Percentiles rank a stretch among this genome's conserved stretches.
Conservation (phyloP, 2,888 invertebrate species). For the Rhagonycha fulva region DNA sequence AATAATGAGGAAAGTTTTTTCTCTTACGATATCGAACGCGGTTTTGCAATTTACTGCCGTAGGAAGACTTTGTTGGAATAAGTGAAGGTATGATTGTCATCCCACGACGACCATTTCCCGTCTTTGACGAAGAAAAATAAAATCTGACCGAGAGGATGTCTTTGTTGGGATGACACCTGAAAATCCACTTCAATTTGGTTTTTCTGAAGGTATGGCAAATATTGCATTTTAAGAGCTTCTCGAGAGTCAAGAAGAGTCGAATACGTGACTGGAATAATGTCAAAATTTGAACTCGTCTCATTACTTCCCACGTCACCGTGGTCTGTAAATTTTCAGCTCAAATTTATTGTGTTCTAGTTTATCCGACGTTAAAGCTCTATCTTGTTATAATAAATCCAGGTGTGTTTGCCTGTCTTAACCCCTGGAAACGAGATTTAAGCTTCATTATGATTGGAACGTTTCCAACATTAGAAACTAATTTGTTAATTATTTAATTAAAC, state of each 20-base stretch:
- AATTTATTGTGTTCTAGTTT: no score
- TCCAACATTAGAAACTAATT: not conserved
- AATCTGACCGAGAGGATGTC: not conserved
- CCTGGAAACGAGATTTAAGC: not conserved
- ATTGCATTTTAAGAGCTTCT: not conserved
- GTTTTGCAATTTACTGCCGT: not conserved
- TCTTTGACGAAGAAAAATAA: not conserved
- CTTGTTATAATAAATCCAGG: not conserved
- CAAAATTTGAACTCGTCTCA: not conserved
- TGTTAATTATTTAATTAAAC: not conserved
- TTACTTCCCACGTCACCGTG: not conserved
- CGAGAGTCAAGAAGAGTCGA: not conserved
- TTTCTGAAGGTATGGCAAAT: not conserved
- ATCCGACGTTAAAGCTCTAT: not conserved
- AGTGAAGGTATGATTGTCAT: not conserved
- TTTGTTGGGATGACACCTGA: not conserved
- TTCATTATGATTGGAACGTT: not conserved
- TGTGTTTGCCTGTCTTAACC: not conserved
- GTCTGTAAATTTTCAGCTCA: not conserved
- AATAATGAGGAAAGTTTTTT: conserved; percentile 2
- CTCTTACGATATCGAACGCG: not conserved
- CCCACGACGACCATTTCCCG: conserved; percentile 5
- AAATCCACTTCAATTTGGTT: not conserved
- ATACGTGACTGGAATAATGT: not conserved
- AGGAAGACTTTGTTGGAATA: not conserved